These are phyloP conservation scores for Chionis minor DNA, from an alignment of 2,113 vertebrate genomes.

Conservation along the genomic window DNA sequence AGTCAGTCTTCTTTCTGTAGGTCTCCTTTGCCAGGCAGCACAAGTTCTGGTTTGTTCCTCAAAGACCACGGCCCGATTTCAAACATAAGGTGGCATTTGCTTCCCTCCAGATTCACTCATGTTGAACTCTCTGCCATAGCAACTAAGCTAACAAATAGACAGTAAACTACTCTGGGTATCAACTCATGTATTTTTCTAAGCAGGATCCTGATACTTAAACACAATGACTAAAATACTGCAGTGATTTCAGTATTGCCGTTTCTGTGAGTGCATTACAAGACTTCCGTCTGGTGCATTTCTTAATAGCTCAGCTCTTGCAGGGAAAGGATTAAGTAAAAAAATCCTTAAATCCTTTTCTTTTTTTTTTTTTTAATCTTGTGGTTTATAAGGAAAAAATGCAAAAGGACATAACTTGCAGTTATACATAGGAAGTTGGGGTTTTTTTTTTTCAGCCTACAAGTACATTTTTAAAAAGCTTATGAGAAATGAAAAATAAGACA, in stretches of 20 bases:
- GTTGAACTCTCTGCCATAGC: neutral
- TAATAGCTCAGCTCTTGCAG: neutral
- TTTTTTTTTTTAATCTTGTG: neutral
- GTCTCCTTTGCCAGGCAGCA: neutral
- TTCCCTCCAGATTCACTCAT: neutral
- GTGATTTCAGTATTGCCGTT: neutral
- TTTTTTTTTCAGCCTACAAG: neutral
- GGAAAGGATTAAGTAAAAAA: constrained; percentile 2
- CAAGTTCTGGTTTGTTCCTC: neutral
- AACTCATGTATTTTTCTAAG: neutral
- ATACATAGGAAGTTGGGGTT: neutral
- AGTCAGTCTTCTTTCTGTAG: neutral
- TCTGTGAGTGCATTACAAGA: neutral
- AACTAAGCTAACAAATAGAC: neutral
- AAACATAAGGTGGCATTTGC: neutral
- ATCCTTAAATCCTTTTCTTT: neutral
- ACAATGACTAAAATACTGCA: constrained; percentile 8
- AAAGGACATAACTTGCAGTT: neutral
- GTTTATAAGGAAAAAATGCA: neutral
- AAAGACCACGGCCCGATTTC: neutral
- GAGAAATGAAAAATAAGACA: neutral
- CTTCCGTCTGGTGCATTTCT: neutral
- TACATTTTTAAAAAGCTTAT: neutral
- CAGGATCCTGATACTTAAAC: neutral
- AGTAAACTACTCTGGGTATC: neutral